Evolutionary conservation across 2,113 vertebrate genomes (phyloP).

Genomic region (Crotophaga sulcirostris): DNA sequence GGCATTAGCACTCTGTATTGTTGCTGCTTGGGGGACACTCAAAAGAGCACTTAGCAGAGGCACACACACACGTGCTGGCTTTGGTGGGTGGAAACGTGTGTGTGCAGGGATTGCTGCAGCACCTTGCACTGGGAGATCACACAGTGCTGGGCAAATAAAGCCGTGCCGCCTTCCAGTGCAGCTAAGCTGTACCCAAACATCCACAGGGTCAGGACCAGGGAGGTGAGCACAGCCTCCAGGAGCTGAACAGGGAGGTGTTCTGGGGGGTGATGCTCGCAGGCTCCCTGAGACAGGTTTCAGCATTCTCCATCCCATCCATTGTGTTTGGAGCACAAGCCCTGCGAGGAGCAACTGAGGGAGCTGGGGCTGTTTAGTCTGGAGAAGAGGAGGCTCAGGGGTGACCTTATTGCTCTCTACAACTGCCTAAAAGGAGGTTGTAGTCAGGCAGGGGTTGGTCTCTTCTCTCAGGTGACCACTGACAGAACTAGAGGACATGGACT

Average conservation of each 20-base stretch:
- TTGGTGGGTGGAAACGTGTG: neutral
- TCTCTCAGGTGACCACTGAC: no score
- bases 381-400: no score
- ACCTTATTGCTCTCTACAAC: no score
- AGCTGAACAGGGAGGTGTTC: fast-evolving
- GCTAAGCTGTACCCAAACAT: neutral
- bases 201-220: neutral
- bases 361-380: no score
- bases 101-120: neutral
- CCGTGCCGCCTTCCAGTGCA: neutral
- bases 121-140: neutral
- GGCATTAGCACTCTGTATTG: fast-evolving
- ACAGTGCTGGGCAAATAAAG: neutral
- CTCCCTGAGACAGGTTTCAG: neutral
- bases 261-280: neutral
- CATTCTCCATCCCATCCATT: no score
- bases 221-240: fast-evolving
- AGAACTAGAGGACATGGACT: no score
- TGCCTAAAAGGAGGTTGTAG: no score
- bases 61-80: fast-evolving
- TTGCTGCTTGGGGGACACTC: neutral
- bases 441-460: no score
- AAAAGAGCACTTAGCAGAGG: no score
- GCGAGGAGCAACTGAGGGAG: no score
- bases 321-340: no score